Evolutionary conservation across 2,888 invertebrate genomes (phyloP).

Genomic region (Cephus runcator): DNA sequence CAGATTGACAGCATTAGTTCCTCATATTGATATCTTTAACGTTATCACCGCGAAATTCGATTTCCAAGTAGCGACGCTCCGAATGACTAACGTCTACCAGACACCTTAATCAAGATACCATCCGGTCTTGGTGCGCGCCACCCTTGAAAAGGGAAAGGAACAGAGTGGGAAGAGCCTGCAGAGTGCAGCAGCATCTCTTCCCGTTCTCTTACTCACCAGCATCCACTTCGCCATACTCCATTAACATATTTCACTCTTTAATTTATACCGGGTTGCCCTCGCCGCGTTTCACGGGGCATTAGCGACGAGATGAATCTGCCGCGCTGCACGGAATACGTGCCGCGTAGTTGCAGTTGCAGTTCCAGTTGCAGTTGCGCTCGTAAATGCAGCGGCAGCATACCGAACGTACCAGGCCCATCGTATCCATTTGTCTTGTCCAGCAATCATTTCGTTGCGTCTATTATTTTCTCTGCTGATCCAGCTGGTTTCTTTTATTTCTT

Average conservation of each 20-base stretch:
- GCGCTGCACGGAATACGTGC: conserved; percentile 1
- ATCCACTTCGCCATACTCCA: conserved; percentile 36
- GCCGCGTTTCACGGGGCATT: conserved; percentile 53
- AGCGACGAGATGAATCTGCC: conserved; percentile 43
- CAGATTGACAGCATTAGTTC: neutral
- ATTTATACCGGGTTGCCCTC: conserved; percentile 44
- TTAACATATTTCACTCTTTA: conserved; percentile 59
- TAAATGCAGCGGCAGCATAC: neutral
- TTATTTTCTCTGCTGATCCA: neutral
- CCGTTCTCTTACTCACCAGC: neutral
- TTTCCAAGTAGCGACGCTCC: neutral
- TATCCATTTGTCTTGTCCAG: neutral
- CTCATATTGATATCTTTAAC: neutral
- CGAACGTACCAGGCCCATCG: neutral
- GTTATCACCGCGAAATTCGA: conserved; percentile 6
- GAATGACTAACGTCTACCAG: conserved; percentile 32
- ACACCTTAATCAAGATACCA: conserved; percentile 58
- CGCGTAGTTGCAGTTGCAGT: neutral
- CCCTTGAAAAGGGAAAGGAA: conserved; percentile 2
- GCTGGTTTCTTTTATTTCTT: neutral
- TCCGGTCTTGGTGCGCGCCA: conserved; percentile 30
- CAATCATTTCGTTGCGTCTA: neutral
- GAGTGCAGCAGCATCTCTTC: neutral
- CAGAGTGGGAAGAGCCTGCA: neutral
- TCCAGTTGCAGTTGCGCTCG: neutral